Evolutionary conservation across 2,888 invertebrate genomes (phyloP).

Genomic region (Ophion obscuratus): DNA sequence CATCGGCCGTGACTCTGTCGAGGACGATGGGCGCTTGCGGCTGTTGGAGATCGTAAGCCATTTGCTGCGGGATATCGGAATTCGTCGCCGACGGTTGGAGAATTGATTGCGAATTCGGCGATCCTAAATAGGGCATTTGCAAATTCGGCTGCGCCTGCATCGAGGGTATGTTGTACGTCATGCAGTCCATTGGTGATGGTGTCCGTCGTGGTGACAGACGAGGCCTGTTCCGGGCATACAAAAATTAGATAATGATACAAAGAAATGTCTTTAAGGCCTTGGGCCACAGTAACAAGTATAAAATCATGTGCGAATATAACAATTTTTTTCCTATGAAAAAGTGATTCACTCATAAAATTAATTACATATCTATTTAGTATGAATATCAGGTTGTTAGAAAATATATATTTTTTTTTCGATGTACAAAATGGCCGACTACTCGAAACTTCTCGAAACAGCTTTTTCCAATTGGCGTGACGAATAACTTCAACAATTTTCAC

Average conservation of each 20-base stretch:
- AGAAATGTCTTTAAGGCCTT: not conserved
- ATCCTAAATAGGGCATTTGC: constrained; percentile 54
- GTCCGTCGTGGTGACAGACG: constrained; percentile 75
- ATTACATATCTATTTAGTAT: no score
- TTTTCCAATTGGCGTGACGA: no score
- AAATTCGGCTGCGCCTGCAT: constrained; percentile 64
- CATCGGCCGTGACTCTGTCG: constrained; percentile 68
- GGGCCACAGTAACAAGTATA: no score
- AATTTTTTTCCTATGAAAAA: no score
- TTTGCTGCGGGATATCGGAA: constrained; percentile 61
- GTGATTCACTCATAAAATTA: no score
- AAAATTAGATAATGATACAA: constrained; percentile 41
- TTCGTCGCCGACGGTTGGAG: constrained; percentile 57
- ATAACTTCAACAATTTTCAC: no score
- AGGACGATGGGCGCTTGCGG: constrained; percentile 67
- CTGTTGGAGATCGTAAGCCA: constrained; percentile 63
- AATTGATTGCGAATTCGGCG: constrained; percentile 45
- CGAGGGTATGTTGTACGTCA: constrained; percentile 70
- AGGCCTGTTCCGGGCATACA: constrained; percentile 66
- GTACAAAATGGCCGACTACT: no score
- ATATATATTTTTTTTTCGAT: no score
- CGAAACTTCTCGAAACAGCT: no score
- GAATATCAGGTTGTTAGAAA: no score
- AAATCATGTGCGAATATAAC: no score
- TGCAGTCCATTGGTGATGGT: constrained; percentile 76